Base-by-base conservation (phyloP, 2,888 invertebrate genomes). In the Philopedon plagiatum region DNA sequence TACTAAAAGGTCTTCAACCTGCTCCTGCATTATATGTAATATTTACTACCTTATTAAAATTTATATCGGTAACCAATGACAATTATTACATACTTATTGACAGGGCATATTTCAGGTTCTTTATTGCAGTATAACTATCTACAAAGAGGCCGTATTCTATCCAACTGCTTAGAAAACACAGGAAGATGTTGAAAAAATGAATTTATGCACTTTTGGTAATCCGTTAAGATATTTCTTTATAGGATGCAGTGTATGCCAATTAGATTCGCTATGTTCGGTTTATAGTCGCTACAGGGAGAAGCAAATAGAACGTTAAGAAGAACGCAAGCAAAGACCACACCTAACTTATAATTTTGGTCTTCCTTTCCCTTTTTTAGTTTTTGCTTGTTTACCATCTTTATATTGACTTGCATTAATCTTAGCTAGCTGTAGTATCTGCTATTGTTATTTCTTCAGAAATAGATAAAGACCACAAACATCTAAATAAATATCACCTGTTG, bases 221-320 rank as follows among this genome's bases (percentile, higher is more conserved):
- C 21, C 39, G 26, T 60, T 60, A 60, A 44, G 44, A 44, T 44
- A 44, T 23, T 44, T 60, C 39, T 37, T 60, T 60, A 60, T 44
- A 13, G 44, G 11, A 15, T 41, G 15, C 60, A 21, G 44, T 44
- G 7, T 21, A 26, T 49, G 60, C 41, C 29, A 60, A 60, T 60
- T 60, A 60, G 60, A 60, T 26, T 44, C 44, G 44, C 44, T 26
- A 44, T 37, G 37, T 32, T 11, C 4, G 29, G 34, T 57, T 37
- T 15, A 37, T 29, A 44, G 39, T 21, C 15, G 8, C 4, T 60
- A 60, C 29, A 60, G 60, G 60, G 60, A 8, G 60, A 49, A 23
- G 15, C 18, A 41, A 41, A 41, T 41, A 15, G 2, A 11, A 37
- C 9, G 3, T 29, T 7, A 29, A 9, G 34, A 15, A 13, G n/a